Evolutionary conservation across 2,113 vertebrate species (phyloP).

Genomic region (Pseudolaguvia tuberculata): DNA sequence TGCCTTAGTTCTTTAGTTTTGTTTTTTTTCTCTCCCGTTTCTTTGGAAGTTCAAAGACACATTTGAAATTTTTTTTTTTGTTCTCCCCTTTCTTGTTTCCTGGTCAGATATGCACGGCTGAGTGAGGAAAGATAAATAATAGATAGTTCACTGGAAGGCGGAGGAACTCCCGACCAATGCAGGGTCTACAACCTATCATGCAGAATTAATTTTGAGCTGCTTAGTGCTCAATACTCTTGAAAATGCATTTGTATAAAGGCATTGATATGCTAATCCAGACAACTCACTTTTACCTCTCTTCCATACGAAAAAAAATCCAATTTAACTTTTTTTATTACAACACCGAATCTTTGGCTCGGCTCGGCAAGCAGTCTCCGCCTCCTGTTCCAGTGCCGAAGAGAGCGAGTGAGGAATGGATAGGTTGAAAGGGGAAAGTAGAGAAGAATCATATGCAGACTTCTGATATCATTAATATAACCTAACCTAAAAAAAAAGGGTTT

Average conservation of each 20-base stretch:
- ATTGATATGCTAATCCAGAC: conserved; percentile 80
- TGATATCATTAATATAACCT: neutral
- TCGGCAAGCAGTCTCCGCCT: conserved; percentile 64
- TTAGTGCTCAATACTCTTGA: conserved; percentile 75
- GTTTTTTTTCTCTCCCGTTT: neutral
- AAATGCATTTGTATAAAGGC: conserved; percentile 76
- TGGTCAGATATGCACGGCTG: conserved; percentile 7
- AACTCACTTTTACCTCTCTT: conserved; percentile 62
- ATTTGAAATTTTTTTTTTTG: conserved; percentile 4
- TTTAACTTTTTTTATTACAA: conserved; percentile 76
- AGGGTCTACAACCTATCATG: conserved; percentile 67
- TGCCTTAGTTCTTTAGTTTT: neutral
- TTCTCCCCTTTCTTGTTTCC: neutral
- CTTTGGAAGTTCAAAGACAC: conserved; percentile 20
- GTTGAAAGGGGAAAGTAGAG: neutral
- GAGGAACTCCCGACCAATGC: conserved; percentile 45
- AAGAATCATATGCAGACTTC: neutral
- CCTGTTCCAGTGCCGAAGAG: conserved; percentile 58
- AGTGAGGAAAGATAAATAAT: conserved; percentile 11
- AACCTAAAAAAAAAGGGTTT: neutral
- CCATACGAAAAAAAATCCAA: conserved; percentile 80
- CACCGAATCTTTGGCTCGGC: conserved; percentile 62
- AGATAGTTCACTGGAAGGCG: conserved; percentile 10
- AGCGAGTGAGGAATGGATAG: conserved; percentile 21
- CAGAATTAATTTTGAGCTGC: conserved; percentile 74